Evolutionary conservation across 2,888 invertebrate species (phyloP), one percentile per base, ranked within the genome.

Genomic region (Brachyptera risi): DNA sequence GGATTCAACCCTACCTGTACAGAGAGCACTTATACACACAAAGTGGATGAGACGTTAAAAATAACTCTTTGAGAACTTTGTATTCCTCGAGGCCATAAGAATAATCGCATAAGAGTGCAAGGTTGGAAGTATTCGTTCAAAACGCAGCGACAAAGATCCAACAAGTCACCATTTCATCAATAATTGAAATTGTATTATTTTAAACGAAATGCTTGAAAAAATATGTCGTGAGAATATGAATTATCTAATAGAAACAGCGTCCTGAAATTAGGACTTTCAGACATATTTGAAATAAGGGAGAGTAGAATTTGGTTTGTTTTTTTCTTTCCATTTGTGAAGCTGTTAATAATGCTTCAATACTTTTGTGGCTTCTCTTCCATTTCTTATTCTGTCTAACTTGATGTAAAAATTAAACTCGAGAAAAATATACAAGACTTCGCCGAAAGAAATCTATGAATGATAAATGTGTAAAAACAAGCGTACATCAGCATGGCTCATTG

Each of bases 381-480:
- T 38, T 37, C 35, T 37, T 37, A 17, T 54, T 54, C 35, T 35
- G 19, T 21, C 24, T 17, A 9, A 54, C 54, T 21, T 54, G 54
- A 35, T 37, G 54, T 54, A 54, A 35, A 54, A 54, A 35, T 54
- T 54, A 54, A 35, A 54, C 35, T 35, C 37, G 37, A 54, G 17
- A 19, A 35, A 54, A 54, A 37, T n/a, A n/a, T n/a, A 54, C 23
- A 54, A 35, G 15, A 15, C 31, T 31, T 7, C 31, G 51, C 3
- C 3, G 15, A 44, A 44, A 19, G 44, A 19, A 44, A 44, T 19
- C 44, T 5, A 44, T 44, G 44, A 11, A 19, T 44, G 44, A 44
- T 44, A 44, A 21, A 35, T 21, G 23, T 37, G 54, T 54, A 37
- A 54, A 54, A 54, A 37, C 23, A 54, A 37, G 54, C 54, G 47